Evolutionary conservation across 2,797 vertebrate genomes (phyloP).

Genomic region (Chelon labrosus): DNA sequence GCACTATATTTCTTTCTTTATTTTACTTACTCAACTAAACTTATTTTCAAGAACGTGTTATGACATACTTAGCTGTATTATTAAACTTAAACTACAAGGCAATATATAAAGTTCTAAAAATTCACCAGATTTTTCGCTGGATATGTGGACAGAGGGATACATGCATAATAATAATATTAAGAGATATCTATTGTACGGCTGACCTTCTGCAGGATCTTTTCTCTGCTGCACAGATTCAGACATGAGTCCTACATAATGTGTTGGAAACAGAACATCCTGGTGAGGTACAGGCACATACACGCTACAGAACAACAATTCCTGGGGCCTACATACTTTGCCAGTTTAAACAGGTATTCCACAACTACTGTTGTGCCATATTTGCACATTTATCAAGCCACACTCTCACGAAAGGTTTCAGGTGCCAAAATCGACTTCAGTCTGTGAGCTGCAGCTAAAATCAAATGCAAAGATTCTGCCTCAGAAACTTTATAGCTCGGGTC

Average conservation of each 20-base stretch:
- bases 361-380: slow-evolving; percentile 1
- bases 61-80: too few relatives aligned
- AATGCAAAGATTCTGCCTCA: background rate
- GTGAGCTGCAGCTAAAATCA: background rate
- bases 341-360: slow-evolving; percentile 57
- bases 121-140: too few relatives aligned
- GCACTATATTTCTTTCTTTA: too few relatives aligned
- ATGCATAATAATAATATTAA: too few relatives aligned
- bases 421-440: background rate
- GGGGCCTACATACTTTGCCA: slow-evolving; percentile 44
- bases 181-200: background rate
- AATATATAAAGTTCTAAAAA: background rate
- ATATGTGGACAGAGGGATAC: too few relatives aligned
- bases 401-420: slow-evolving; percentile 1
- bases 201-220: background rate
- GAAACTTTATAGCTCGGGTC: background rate
- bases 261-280: background rate
- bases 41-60: too few relatives aligned
- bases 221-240: background rate
- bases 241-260: background rate
- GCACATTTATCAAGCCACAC: background rate
- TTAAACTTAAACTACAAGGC: background rate
- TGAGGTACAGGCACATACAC: slow-evolving; percentile 37
- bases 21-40: too few relatives aligned
- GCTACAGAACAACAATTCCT: slow-evolving; percentile 18